Percentiles rank a stretch among this genome's conserved stretches.
Conservation (phyloP, 1,140 invertebrate species). For the Drosophila insularis region DNA sequence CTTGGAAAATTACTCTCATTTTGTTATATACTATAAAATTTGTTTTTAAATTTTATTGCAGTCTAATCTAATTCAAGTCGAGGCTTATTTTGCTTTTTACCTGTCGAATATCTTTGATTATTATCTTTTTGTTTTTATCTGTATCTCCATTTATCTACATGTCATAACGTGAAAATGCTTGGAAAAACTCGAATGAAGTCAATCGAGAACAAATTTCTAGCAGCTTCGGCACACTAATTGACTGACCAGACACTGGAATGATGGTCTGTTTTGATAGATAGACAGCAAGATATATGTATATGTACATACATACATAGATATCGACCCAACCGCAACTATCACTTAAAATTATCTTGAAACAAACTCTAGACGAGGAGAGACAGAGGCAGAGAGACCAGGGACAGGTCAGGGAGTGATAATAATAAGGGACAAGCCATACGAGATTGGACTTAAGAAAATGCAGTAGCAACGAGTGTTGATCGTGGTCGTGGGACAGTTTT, state of each 20-base stretch:
- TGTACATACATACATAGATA: neutral
- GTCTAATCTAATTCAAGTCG: too few species aligned
- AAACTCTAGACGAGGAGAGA: neutral
- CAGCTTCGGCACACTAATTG: neutral
- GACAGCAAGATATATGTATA: too few species aligned
- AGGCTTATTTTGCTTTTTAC: neutral
- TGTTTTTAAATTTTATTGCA: too few species aligned
- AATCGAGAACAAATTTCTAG: neutral
- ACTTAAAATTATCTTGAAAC: conserved; percentile 2
- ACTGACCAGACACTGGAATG: conserved; percentile 6
- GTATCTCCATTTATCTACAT: neutral
- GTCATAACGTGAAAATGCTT: neutral
- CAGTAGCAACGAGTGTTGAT: conserved; percentile 35
- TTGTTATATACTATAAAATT: too few species aligned
- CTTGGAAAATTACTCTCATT: too few species aligned
- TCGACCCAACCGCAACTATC: neutral
- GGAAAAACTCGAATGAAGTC: neutral
- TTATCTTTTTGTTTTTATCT: neutral
- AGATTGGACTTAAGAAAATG: conserved; percentile 49
- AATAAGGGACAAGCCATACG: neutral
- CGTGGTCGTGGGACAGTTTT: conserved; percentile 24
- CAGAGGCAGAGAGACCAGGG: neutral
- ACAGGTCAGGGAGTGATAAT: conserved; percentile 1
- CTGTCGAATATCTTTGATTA: neutral
- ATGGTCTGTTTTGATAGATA: neutral